Evolutionary conservation across 1,140 invertebrate species (phyloP).

Genomic region (Meloidogyne floridensis): DNA sequence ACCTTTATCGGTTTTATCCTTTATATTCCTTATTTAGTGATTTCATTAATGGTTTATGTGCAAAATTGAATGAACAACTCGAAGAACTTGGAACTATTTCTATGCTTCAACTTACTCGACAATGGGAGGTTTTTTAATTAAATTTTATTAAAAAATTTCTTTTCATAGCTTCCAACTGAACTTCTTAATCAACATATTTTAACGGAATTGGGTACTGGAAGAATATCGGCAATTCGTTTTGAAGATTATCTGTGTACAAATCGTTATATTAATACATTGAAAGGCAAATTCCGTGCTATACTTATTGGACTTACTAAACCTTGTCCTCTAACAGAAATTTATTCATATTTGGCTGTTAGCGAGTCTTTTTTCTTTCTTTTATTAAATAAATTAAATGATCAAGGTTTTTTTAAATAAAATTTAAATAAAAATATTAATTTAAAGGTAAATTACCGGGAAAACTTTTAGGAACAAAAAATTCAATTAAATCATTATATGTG

Average conservation of each 20-base stretch:
- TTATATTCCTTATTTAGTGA: constrained; percentile 37
- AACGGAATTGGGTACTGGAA: constrained; percentile 39
- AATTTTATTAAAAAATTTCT: background rate
- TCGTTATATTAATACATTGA: constrained; percentile 36
- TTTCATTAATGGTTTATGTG: constrained; percentile 44
- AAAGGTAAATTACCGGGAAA: constrained; percentile 44
- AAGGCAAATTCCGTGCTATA: constrained; percentile 40
- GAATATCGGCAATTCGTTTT: constrained; percentile 38
- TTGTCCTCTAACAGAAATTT: constrained; percentile 31
- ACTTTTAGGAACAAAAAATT: constrained; percentile 50
- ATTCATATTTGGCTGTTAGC: constrained; percentile 30
- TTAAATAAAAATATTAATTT: background rate
- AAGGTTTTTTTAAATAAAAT: constrained; percentile 13
- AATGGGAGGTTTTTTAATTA: constrained; percentile 25
- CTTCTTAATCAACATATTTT: constrained; percentile 50
- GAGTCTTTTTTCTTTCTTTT: constrained; percentile 47
- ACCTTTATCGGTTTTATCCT: background rate
- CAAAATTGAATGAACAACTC: constrained; percentile 37
- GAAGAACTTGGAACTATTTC: constrained; percentile 50
- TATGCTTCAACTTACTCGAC: constrained; percentile 40
- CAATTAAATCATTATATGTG: constrained; percentile 49
- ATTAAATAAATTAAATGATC: constrained; percentile 43
- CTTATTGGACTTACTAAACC: constrained; percentile 47
- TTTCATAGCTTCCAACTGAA: constrained; percentile 41
- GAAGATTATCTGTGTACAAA: constrained; percentile 51